Evolutionary conservation across 2,888 invertebrate genomes (phyloP), one percentile per base, ranked within the genome.

Genomic region (Trissoscelio sp.): DNA sequence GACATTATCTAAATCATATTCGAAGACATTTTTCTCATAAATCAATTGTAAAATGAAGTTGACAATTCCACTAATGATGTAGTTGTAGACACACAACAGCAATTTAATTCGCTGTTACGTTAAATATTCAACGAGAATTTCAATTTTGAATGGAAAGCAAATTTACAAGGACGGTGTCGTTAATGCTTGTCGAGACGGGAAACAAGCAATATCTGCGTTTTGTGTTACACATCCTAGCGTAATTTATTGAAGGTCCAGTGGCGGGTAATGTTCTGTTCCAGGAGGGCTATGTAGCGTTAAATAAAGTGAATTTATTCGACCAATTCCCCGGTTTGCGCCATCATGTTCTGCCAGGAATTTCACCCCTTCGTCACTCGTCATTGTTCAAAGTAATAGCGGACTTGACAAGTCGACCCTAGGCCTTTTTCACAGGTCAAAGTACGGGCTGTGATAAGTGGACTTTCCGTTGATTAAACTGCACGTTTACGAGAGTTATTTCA

Each of bases 191-290:
- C 58, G 79, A 67, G 75, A 67, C 18, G 55, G 66, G 79, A 79
- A 67, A 82, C 82, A 82, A 82, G 82, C 82, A 82, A 82, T 82
- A 82, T 75, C 75, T 72, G 75, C 70, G 66, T 67, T 75, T 75
- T 75, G 60, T 22, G 62, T 75, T 46, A 66, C 70, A 60, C 74
- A 58, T 72, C 39, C 75, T 37, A 37, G 22, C 12, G 79, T 82
- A 82, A 82, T 79, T 82, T 82, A 82, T 82, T 28, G 74, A 82
- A 79, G 82, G 78, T 58, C 69, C 78, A 79, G 24, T 62, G 44
- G 48, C 55, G 74, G 51, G 69, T 81, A 79, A 82, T 74, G 78
- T 64, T 74, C 60, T 73, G 78, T 72, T 74, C 55, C 58, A 64
- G 66, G 79, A 74, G 72, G 79, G 70, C 70, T 48, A 34, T 34